Base-by-base conservation (phyloP, 2,113 vertebrate species). In the Xerus inauris region DNA sequence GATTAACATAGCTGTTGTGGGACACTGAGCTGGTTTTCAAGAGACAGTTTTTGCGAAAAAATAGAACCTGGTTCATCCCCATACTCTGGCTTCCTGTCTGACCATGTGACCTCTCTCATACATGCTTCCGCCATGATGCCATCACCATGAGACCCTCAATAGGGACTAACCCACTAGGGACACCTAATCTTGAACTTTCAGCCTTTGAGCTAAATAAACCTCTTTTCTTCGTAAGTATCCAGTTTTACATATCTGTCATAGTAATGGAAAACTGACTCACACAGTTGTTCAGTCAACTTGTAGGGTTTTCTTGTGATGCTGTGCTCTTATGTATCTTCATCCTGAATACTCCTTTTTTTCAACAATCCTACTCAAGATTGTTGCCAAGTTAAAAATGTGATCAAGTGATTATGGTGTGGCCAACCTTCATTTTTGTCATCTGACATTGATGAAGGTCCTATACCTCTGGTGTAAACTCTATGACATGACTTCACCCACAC, bases 401-500 rank as follows among this genome's bases (percentile, higher is more conserved):
- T 11, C 42, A 2, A 51, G 10, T 11, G 47, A 38, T 30, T 14
- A 14, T 24, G 67, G n/a, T 13, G 35, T 30, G 8, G 47, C 16
- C 20, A 77, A n/a, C 19, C 17, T 49, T 57, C 8, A 4, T 59
- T n/a, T n/a, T 19, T 14, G 16, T 89, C 83, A 59, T 47, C 26
- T 24, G 6, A 24, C 14, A n/a, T 14, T 3, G 24, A 77, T 0
- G 16, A n/a, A 4, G 14, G 6, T 6, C 8, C 13, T 54, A 42
- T 32, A 19, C 40, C 54, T 81, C 16, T 64, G 26, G 47, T 28
- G 19, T 42, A 8, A 49, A 77, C 57, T 59, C 85, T 71, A 8
- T 6, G 17, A 38, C 47, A 14, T 45, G 72, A 51, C 19, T 26
- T n/a, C 8, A 30, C 42, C 10, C 14, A 42, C 11, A 20, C n/a